phyloP scores from a whole-genome alignment of 2,888 invertebrate genomes.

The Shargacucullia verbasci region DNA sequence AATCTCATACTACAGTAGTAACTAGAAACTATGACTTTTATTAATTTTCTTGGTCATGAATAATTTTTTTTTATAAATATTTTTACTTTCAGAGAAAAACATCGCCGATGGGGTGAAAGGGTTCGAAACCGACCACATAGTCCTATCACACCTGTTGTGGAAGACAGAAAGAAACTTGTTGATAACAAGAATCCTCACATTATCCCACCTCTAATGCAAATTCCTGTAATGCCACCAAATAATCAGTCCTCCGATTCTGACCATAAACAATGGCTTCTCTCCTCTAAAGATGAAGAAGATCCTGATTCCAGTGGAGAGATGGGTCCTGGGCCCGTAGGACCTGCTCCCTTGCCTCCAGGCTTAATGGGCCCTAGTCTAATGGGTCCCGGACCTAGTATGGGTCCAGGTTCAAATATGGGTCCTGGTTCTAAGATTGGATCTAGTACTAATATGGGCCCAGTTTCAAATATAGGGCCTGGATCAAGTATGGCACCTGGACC shows the following conservation, averaged over 20 bases:
- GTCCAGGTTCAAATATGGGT: conserved; percentile 50
- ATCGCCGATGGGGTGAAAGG: conserved; percentile 77
- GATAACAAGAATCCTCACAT: conserved; percentile 61
- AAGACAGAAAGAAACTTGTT: conserved; percentile 70
- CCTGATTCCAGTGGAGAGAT: conserved; percentile 59
- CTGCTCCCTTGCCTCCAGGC: conserved; percentile 59
- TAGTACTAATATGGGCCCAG: conserved; percentile 46
- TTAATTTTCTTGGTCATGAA: too few species aligned
- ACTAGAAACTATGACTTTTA: too few species aligned
- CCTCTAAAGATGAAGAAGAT: conserved; percentile 68
- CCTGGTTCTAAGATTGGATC: conserved; percentile 51
- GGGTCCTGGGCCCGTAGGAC: conserved; percentile 5
- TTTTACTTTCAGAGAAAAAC: conserved; percentile 71
- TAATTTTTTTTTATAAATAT: too few species aligned
- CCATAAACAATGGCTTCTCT: conserved; percentile 69
- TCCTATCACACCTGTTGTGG: conserved; percentile 71
- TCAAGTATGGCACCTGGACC: conserved; percentile 57
- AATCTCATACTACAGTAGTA: too few species aligned
- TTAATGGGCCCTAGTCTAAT: conserved; percentile 58
- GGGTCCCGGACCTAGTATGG: conserved; percentile 51
- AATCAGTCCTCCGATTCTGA: conserved; percentile 68
- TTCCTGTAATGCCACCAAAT: conserved; percentile 73
- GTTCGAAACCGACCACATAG: conserved; percentile 71
- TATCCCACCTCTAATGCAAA: conserved; percentile 80
- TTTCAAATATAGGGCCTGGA: conserved; percentile 50